Conservation (phyloP, 2,888 invertebrate genomes). For the Sinotaia quadrata region DNA sequence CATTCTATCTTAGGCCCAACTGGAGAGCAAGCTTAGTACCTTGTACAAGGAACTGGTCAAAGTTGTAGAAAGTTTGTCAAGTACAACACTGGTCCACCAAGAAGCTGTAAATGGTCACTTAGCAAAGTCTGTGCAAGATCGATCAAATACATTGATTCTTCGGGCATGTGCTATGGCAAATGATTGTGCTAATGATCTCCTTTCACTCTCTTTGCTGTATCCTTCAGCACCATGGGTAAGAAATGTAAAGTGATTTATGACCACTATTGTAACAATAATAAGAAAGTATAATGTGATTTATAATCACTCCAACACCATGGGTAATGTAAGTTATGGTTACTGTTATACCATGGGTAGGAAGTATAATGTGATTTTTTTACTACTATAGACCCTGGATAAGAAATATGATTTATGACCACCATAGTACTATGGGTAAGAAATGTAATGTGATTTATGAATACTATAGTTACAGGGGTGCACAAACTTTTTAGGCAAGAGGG, state of each 20-base stretch:
- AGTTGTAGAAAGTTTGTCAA: constrained; percentile 40
- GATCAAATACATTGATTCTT: constrained; percentile 51
- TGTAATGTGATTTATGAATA: no score
- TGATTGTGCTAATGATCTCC: constrained; percentile 56
- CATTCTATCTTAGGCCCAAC: constrained; percentile 51
- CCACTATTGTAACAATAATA: no score
- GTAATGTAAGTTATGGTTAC: no score
- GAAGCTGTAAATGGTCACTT: constrained; percentile 35
- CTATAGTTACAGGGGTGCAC: no score
- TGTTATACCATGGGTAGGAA: no score
- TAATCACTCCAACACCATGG: no score
- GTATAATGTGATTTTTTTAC: no score
- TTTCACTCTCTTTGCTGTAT: constrained; percentile 60
- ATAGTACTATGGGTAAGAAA: constrained; percentile 68
- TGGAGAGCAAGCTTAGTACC: constrained; percentile 60
- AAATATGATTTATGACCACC: no score
- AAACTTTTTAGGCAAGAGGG: no score
- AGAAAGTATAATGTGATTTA: no score
- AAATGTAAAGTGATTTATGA: no score
- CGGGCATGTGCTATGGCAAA: constrained; percentile 58
- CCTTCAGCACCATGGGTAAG: constrained; percentile 69
- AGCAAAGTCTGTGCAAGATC: constrained; percentile 47
- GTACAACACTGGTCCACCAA: background rate
- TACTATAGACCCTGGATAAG: no score
- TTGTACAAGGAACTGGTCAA: constrained; percentile 61